Evolutionary conservation across 2,113 vertebrate genomes (phyloP), one percentile per base, ranked within the genome.

Genomic region (Mus pahari): DNA sequence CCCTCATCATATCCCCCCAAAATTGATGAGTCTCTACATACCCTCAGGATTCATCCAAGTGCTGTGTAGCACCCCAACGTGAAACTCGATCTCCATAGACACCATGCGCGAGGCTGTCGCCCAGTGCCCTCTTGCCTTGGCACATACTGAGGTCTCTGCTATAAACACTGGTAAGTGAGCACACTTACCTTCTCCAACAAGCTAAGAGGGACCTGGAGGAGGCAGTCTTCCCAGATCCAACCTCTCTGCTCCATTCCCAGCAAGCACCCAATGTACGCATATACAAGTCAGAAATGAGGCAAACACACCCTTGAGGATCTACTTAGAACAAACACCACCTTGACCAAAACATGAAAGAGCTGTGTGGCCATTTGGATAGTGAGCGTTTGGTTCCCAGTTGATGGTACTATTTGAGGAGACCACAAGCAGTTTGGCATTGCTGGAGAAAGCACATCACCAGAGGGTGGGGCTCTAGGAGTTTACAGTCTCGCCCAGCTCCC

Each of bases 1-100:
- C 60, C 60, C 22, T 62, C 36, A 19, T 2, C 3, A 19, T 0
- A 0, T 11, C 16, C 42, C 42, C 1, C 6, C 7, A 33, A 4
- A 11, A 45, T 3, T 16, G 53, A 48, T 39, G 3, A 50, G 36
- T 33, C 8, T 58, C 20, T 4, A 36, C 5, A 22, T 22, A 42
- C 13, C 26, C 74, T 73, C 55, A 58, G 58, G 33, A 50, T 33
- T 33, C 0, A 0, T 39, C 36, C n/a, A 16, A 55, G 45, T 16
- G 17, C 28, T 22, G 4, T 7, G 28, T 62, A 62, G 26, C 24
- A 62, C 55, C 64, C 26, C 74, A 70, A 14, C 28, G 19, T 8
- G 5, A 79, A 19, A 64, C 33, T 24, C 5, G 31, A 39, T 83
- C 36, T 42, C 60, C 26, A 11, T 4, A 16, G 22, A 48, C 8